A percentile compares a stretch with the other conserved stretches of the same genome.
Evolutionary conservation across 2,797 vertebrate genomes (phyloP).

Genomic region (Phaenicophaeus curvirostris): DNA sequence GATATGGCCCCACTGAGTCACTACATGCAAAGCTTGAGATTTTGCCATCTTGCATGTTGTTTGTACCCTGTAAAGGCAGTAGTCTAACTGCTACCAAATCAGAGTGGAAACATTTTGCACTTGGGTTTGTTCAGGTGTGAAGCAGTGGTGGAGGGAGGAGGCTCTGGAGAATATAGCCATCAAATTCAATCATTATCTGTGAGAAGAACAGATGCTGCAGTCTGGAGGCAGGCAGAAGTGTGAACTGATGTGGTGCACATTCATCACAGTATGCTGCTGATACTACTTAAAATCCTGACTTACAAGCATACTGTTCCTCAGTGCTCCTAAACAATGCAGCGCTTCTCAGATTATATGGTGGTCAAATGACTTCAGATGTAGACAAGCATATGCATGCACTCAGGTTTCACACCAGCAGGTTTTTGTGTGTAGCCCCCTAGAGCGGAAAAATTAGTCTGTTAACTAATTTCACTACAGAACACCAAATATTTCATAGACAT

Average conservation of each 20-base stretch:
- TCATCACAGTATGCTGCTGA: constrained; percentile 21
- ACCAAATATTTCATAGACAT: constrained; percentile 10
- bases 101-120: constrained; percentile 31
- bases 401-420: background rate
- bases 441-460: constrained; percentile 27
- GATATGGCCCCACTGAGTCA: background rate
- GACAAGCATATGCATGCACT: background rate
- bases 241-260: constrained; percentile 7
- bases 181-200: constrained; percentile 52
- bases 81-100: constrained; percentile 24
- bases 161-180: constrained; percentile 55
- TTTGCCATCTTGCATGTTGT: background rate
- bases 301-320: background rate
- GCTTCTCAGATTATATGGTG: background rate
- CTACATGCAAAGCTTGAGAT: background rate
- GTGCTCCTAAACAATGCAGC: background rate
- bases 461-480: background rate
- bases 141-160: constrained; percentile 46
- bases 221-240: constrained; percentile 25
- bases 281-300: constrained; percentile 18
- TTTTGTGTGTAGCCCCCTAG: background rate
- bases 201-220: constrained; percentile 30
- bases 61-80: background rate
- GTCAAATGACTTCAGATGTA: background rate
- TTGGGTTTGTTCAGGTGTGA: constrained; percentile 59